Evolutionary conservation across 2,113 vertebrate species (phyloP).

Genomic region (Thamnophis sirtalis): DNA sequence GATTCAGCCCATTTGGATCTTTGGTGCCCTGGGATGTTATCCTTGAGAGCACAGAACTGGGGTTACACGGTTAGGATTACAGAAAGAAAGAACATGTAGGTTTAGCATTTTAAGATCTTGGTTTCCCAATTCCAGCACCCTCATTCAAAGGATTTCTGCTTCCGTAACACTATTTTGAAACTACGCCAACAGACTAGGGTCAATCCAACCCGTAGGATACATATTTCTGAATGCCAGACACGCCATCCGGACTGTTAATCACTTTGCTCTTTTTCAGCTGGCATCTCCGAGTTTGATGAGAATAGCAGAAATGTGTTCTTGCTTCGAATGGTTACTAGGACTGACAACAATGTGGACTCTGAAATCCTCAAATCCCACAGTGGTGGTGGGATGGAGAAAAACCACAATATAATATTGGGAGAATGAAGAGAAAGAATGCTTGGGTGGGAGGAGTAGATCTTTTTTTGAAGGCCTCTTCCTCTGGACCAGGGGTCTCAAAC

Average conservation of each 20-base stretch:
- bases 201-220: not conserved
- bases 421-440: not conserved
- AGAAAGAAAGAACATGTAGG: too few species aligned
- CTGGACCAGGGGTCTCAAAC: too few species aligned
- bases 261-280: not conserved
- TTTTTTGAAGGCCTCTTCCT: not conserved
- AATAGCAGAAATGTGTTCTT: not conserved
- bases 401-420: not conserved
- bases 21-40: not conserved
- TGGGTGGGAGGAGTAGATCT: too few species aligned
- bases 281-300: not conserved
- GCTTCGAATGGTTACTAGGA: not conserved
- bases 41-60: not conserved
- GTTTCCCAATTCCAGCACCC: not conserved
- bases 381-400: too few species aligned
- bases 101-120: not conserved
- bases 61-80: not conserved
- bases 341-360: not conserved
- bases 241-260: not conserved
- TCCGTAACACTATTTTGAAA: too few species aligned
- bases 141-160: not conserved
- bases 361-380: not conserved
- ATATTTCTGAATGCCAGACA: not conserved
- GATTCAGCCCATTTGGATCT: not conserved
- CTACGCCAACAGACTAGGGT: not conserved